phyloP scores from a whole-genome alignment of 2,888 invertebrate species.

The Hyposoter didymator region DNA sequence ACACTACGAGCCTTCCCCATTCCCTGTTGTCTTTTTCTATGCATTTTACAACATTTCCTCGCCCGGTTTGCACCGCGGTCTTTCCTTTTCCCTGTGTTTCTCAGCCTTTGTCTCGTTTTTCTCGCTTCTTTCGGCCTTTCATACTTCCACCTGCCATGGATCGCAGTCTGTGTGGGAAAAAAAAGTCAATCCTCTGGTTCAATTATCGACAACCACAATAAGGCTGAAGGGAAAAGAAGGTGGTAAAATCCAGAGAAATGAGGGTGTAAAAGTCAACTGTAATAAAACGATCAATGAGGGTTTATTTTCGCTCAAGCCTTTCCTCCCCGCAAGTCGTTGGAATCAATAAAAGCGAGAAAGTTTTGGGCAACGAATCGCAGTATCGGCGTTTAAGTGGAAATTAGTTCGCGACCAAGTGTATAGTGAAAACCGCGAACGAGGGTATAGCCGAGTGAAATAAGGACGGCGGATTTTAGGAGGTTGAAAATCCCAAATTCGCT shows the following conservation, averaged over 20 bases:
- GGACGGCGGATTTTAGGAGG: conserved; percentile 26
- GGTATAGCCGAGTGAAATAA: conserved; percentile 42
- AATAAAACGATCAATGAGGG: conserved; percentile 22
- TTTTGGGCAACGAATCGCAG: conserved; percentile 18
- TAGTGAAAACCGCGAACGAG: conserved; percentile 40
- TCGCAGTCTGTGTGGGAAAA: conserved; percentile 54
- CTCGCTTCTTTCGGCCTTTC: not conserved
- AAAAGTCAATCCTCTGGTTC: conserved; percentile 25
- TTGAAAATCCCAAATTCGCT: not conserved
- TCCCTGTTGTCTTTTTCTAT: conserved; percentile 30
- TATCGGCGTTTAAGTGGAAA: not conserved
- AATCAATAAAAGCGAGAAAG: conserved; percentile 58
- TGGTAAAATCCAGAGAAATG: not conserved
- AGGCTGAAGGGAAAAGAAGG: not conserved
- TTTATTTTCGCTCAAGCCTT: conserved; percentile 39
- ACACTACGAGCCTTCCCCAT: conserved; percentile 53
- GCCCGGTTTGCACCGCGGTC: not conserved
- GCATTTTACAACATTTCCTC: conserved; percentile 32
- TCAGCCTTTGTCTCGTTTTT: not conserved
- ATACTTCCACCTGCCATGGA: conserved; percentile 27
- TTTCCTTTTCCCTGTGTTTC: not conserved
- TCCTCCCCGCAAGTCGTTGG: conserved; percentile 13
- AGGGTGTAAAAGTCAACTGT: not conserved
- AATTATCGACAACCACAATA: conserved; percentile 48
- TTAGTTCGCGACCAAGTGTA: not conserved